phyloP scores from a whole-genome alignment of 2,113 vertebrate genomes.

The Regulus satrapa region DNA sequence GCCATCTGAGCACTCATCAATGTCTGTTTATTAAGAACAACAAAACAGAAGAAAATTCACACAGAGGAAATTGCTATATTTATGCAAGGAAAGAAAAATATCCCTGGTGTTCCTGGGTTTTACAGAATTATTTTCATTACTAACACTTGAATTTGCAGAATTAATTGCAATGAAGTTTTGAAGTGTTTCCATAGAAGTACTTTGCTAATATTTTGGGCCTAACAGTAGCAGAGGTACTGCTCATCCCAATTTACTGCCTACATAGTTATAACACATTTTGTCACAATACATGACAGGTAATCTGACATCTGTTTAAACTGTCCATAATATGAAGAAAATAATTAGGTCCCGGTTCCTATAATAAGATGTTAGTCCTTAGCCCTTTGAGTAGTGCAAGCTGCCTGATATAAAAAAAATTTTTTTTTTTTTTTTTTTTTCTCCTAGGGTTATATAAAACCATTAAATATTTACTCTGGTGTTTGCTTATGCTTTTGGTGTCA shows the following conservation, averaged over 20 bases:
- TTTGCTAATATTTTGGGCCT: neutral
- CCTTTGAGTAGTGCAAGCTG: neutral
- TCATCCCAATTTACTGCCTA: neutral
- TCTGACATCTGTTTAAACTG: neutral
- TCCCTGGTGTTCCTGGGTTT: neutral
- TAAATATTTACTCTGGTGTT: neutral
- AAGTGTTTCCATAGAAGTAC: neutral
- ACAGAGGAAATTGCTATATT: neutral
- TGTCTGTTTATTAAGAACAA: conserved; percentile 77
- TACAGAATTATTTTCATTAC: neutral
- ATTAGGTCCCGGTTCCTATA: neutral
- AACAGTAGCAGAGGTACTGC: neutral
- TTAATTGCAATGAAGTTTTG: neutral
- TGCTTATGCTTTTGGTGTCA: neutral
- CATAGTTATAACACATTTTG: neutral
- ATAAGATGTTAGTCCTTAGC: neutral
- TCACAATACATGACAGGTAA: neutral
- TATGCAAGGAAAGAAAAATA: neutral
- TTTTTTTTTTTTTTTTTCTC: neutral
- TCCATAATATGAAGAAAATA: neutral
- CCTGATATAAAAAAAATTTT: neutral
- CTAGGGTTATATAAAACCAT: neutral
- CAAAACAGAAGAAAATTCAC: conserved; percentile 8
- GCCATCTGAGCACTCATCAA: conserved; percentile 93
- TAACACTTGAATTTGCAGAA: neutral